Conservation (phyloP, 2,888 invertebrate genomes). For the Pelosia muscerda region DNA sequence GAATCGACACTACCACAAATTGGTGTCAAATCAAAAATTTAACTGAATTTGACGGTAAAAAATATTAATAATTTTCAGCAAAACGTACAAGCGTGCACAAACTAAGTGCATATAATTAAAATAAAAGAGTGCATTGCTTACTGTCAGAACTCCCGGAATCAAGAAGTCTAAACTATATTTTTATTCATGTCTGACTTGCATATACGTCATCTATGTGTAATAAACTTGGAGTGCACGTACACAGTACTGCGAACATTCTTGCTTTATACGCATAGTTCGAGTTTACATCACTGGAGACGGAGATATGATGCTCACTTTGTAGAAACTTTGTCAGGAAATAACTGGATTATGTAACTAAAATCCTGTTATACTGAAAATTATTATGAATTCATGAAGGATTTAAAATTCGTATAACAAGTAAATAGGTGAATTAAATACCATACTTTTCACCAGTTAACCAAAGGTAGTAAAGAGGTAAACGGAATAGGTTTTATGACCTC, state of each 20-base stretch:
- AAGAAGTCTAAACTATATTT: background rate
- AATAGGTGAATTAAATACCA: no score
- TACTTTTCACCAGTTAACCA: no score
- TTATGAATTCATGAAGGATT: no score
- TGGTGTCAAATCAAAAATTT: no score
- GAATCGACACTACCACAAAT: no score
- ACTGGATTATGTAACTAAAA: background rate
- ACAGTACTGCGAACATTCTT: background rate
- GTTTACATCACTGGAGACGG: background rate
- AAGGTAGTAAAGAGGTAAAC: no score
- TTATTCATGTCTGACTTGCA: background rate
- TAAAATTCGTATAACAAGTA: no score
- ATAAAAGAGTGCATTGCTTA: background rate
- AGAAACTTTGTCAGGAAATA: background rate
- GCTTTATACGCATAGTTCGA: constrained; percentile 8
- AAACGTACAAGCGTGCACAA: no score
- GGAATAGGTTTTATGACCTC: no score
- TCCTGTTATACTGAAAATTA: background rate
- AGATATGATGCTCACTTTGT: constrained; percentile 1
- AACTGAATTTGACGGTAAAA: no score
- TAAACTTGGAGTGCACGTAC: background rate
- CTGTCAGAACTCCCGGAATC: background rate
- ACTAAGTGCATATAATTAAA: no score
- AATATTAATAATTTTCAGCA: no score
- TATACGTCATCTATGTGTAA: background rate